Percentiles rank a stretch among this genome's conserved stretches.
Evolutionary conservation across 1,140 invertebrate species (phyloP).

Genomic region (Hestina assimilis): DNA sequence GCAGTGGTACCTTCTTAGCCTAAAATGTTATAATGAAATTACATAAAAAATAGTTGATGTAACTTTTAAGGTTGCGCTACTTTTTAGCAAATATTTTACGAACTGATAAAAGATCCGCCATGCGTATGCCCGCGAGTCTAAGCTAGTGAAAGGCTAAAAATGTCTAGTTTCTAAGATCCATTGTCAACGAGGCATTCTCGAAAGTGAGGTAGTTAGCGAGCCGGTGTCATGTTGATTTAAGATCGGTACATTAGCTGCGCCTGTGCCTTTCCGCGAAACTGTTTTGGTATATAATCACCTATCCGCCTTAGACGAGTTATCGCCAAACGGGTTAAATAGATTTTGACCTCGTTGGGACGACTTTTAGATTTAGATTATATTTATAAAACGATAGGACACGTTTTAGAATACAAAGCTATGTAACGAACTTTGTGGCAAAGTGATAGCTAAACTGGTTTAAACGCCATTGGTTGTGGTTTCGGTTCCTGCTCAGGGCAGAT

Average conservation of each 20-base stretch:
- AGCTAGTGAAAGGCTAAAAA: conserved; percentile 21
- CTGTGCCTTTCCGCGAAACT: conserved; percentile 17
- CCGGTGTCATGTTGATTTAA: conserved; percentile 28
- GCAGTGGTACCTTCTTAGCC: not conserved
- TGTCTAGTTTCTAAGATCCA: conserved; percentile 15
- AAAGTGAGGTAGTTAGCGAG: conserved; percentile 28
- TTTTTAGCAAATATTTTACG: no score
- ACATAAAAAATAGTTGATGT: no score
- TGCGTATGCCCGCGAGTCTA: no score
- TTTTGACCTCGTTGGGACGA: conserved; percentile 14
- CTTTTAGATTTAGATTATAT: no score
- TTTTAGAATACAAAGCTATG: no score
- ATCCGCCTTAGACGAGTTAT: conserved; percentile 9
- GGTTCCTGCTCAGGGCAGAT: no score
- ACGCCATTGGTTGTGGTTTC: no score
- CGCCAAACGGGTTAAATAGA: not conserved
- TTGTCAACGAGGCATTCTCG: conserved; percentile 21
- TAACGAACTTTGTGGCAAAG: no score
- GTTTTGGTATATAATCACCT: conserved; percentile 20
- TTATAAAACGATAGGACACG: no score
- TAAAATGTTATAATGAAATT: not conserved
- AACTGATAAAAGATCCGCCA: no score
- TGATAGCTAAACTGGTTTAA: not conserved
- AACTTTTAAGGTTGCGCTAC: no score
- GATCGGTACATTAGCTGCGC: conserved; percentile 14